Evolutionary conservation across 2,888 invertebrate genomes (phyloP).

Genomic region (Elgonia sp.): DNA sequence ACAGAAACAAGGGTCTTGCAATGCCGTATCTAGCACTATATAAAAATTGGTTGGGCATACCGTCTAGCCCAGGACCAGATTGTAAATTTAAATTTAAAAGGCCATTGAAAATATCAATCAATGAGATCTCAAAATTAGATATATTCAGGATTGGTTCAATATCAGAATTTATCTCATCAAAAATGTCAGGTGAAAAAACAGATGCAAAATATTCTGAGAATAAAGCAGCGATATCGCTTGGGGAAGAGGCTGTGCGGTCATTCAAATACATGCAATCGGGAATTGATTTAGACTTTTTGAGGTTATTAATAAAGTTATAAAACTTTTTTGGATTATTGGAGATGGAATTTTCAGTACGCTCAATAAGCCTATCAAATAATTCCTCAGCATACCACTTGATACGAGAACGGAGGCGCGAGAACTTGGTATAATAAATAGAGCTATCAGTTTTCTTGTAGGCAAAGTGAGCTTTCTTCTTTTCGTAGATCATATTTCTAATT

Average conservation of each 20-base stretch:
- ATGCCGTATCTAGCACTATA: neutral
- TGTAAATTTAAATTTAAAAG: neutral
- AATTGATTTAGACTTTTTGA: neutral
- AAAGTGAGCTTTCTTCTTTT: constrained; percentile 4
- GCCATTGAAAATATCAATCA: neutral
- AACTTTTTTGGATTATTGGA: neutral
- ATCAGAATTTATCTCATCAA: no score
- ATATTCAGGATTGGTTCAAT: neutral
- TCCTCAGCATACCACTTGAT: neutral
- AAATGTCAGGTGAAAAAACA: neutral
- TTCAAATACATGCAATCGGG: neutral
- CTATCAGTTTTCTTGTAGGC: neutral
- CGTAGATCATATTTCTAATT: no score
- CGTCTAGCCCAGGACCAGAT: neutral
- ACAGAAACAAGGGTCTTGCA: no score
- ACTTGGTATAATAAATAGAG: neutral
- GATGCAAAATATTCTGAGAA: neutral
- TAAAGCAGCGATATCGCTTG: neutral
- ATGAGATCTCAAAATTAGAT: neutral
- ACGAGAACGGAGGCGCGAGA: neutral
- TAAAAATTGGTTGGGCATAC: neutral
- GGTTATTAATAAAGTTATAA: neutral
- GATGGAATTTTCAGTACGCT: neutral
- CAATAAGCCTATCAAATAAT: neutral
- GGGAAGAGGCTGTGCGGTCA: neutral